Base-by-base conservation (phyloP, 1,140 invertebrate species). In the Sitodiplosis mosellana region DNA sequence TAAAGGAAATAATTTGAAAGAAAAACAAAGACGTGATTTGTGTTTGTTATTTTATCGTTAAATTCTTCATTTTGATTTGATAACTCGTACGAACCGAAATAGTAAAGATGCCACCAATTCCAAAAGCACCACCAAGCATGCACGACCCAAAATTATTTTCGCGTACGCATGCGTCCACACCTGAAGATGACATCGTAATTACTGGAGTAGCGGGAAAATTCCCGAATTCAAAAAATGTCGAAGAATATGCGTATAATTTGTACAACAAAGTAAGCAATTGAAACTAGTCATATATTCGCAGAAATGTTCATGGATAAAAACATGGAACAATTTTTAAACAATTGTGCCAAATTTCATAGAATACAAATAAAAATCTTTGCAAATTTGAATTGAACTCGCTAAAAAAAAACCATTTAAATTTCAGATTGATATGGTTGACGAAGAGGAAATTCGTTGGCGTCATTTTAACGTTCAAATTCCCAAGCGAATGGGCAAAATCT, bases 101-200 rank as follows among this genome's bases (percentile, higher is more conserved):
- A 27, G 10, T 5, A 27, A 40, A 4, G 14, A 40, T 40, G 37
- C 12, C 37, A 18, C 37, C 37, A 18, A 40, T 14, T 15, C 37
- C 37, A 18, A 40, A 40, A 40, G 14, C 37, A 4, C 6, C 17
- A 15, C 14, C 37, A 15, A 18, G 14, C 14, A 40, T 40, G 37
- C 12, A 5, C 6, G 14, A 7, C 6, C 45, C 40, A 12, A 61
- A 60, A 45, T 61, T 59, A 43, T 55, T 52, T 41, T 61, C 61
- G 0, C n/a, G 41, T 18, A 19, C 20, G 5, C 48, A 42, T 42
- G 58, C 61, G 11, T 61, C 60, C 21, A 55, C 52, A 34, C 14
- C 58, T 34, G 80, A 74, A 1, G 85, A 90, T 48, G 85, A 90
- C 54, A 75, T 94, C 46, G 81, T 87, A 22, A 85, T 94, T 53